Base-by-base conservation (phyloP, 2,888 invertebrate species). In the Liodrosophila aerea region DNA sequence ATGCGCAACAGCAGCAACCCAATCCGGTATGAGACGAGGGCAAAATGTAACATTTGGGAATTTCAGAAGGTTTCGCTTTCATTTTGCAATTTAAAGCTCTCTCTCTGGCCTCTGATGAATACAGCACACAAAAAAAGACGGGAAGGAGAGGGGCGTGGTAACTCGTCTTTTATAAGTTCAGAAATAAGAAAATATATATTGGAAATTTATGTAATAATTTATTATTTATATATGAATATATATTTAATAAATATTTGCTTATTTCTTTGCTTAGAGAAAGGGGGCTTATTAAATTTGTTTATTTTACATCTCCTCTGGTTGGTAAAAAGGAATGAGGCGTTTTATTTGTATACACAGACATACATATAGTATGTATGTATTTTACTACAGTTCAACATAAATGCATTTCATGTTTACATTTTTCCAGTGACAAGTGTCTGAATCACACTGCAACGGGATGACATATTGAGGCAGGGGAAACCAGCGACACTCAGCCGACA, bases 401-500 rank as follows among this genome's bases (percentile, higher is more conserved):
- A 75, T 84, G 82, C 78, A 81, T 86, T 87, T 81, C 69, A 66
- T 87, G 78, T 86, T 75, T 76, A 86, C 73, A 73, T 86, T 86
- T 86, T 85, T 82, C 66, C 81, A 75, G 82, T 84, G 82, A 81
- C 86, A 84, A 84, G 85, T 85, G 86, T 73, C 76, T 82, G 78
- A 87, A 78, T 74, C 86, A 85, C 74, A 69, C 76, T 74, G 71
- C 87, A 67, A 62, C 64, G 53, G 77, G 69, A 85, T 85, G 85
- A 85, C 73, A 73, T 78, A 86, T 86, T 66, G 76, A 74, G 75
- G 66, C 83, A 75, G 67, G 67, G 70, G 77, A 65, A 81, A 66
- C 68, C 72, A 81, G 77, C 76, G 86, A 85, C 87, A 85, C 63
- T 74, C 86, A 86, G 83, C 84, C 78, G 85, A 85, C 85, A 85